Base-by-base conservation (phyloP, 2,888 invertebrate species). In the Drosophila kuntzei region DNA sequence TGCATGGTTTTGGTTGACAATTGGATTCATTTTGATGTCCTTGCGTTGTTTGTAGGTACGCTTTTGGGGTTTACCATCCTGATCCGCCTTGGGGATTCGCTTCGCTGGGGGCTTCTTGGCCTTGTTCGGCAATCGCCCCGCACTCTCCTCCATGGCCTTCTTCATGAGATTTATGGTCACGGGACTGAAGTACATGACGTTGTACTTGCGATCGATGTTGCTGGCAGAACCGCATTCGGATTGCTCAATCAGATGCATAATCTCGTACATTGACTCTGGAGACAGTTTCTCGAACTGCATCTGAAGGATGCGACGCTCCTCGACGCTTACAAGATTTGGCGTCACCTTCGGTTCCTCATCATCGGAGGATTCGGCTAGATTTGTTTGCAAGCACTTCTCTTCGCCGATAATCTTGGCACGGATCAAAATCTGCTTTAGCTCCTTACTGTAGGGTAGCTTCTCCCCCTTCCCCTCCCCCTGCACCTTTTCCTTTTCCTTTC, bases 181-280 rank as follows among this genome's bases (percentile, higher is more conserved):
- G 29, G 27, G 46, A 6, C 27, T 46, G 12, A 46, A 29, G 9
- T 11, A 29, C 29, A 12, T 46, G 2, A 46, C 46, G 9, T 16
- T 16, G 16, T 29, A 46, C 16, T 46, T 46, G 11, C 29, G 27
- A 16, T 46, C 22, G 16, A 6, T 16, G 46, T 46, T 46, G 27
- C 46, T 46, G 4, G 1, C 11, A 16, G 16, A 12, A 6, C 27
- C 16, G 12, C 12, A 5, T 12, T 46, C 46, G 29, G 16, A 16
- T 3, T 27, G 46, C 27, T 46, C 46, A 29, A 16, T 29, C 6
- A 29, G 5, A 11, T 29, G 46, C 46, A 46, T 46, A 1, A 46
- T 3, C 12, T 29, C 16, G 5, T 4, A 2, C 46, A 27, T 46
- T 1, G 46, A 14, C n/a, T 46, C 27, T 7, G 46, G 27, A 16